Evolutionary conservation across 2,797 vertebrate species (phyloP), one percentile per base, ranked within the genome.

Genomic region (Sphenopsis melanotis): DNA sequence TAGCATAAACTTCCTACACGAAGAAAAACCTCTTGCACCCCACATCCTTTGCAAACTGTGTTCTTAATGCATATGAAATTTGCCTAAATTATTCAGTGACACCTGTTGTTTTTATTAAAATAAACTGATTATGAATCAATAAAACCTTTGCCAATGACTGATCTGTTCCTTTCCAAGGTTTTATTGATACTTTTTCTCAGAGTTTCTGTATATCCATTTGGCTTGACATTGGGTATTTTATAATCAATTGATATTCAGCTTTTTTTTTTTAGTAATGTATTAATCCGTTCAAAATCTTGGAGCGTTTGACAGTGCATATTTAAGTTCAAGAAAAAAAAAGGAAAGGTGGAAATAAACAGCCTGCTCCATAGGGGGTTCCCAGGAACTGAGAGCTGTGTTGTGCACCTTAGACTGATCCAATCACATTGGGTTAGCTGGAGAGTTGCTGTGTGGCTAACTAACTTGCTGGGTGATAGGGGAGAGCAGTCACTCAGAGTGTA

Each of bases 361-460:
- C 70, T 53, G 39, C 64, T 94, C 86, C 60, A n/a, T 20, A 59
- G 89, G 89, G 93, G 59, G 49, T 95, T 96, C 53, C 86, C 76
- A 79, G 76, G 64, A 92, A 50, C 24, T 66, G 88, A 66, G 94
- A 85, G 96, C 80, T 85, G 76, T n/a, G 94, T 97, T 95, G 95
- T 91, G 94, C 96, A 97, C 98, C 97, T 97, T 96, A 94, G 96
- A 61, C 87, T 96, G 86, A 97, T 95, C 97, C 94, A 92, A 96
- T 97, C 93, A 83, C 79, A 69, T 94, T 91, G 91, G 94, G 92
- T 95, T 95, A 96, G 95, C 95, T 94, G 89, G 93, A 98, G 98
- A 98, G 98, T 97, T 98, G 94, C 92, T 89, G 96, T 98, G 97
- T 98, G 97, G 98, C 98, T 99, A 98, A 98, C 98, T 98, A 99